Evolutionary conservation across 2,888 invertebrate species (phyloP), one percentile per base, ranked within the genome.

Genomic region (Tribolium freemani): DNA sequence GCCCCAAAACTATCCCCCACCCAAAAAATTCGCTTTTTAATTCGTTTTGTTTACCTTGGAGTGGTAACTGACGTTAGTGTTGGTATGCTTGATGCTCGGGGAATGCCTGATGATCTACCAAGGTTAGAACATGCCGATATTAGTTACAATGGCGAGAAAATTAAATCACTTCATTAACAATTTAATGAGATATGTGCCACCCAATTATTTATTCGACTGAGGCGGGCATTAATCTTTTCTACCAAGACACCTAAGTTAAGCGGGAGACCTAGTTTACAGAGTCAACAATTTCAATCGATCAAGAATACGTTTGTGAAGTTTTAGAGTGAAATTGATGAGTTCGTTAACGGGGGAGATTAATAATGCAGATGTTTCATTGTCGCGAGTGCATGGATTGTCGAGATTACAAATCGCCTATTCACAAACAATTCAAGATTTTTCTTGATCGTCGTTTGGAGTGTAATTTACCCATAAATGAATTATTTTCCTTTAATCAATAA

Each of bases 71-170:
- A 90, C 84, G 92, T 90, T 89, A 95, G 91, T 88, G 94, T 93
- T 87, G 95, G 95, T 90, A 95, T 95, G 90, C 95, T 95, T 88
- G 94, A 95, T 84, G 95, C 93, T 91, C 95, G 92, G 90, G 93
- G 93, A 90, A 95, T 94, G 88, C 92, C 92, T 87, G 93, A 87
- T 84, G 88, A 88, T 88, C 89, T 90, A 88, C 78, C 75, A 82
- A 83, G 81, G 83, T 83, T 85, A 83, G 79, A 84, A 80, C 80
- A 80, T 82, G 81, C 80, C 79, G 77, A 74, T 74, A 81, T 82
- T 82, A 81, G 48, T 16, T 48, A 48, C 48, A 16, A 48, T 16
- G 6, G 20, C 51, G 20, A 38, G 51, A 51, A 51, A 51, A 51
- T 38, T 38, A 38, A 31, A n/a, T 38, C 38, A 38, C n/a, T 38